phyloP scores from a whole-genome alignment of 2,888 invertebrate genomes.

The Nasonovia ribisnigri region DNA sequence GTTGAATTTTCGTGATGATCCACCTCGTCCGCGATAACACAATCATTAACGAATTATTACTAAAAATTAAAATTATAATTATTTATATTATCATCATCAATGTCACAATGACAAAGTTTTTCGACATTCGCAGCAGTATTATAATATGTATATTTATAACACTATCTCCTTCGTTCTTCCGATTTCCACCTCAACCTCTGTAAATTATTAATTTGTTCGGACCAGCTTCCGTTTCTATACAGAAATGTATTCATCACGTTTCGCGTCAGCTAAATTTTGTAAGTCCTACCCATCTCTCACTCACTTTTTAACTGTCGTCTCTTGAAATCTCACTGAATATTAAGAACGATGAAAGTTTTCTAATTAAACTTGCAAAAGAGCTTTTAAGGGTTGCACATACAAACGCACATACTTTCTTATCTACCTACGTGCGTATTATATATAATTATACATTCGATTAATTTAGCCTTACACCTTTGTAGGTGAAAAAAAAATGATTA shows the following conservation, averaged over 20 bases:
- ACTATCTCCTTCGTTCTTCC: background rate
- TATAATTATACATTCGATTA: slow-evolving; percentile 1
- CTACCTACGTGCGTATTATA: background rate
- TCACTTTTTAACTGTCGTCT: slow-evolving; percentile 10
- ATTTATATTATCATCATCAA: background rate
- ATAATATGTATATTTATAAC: background rate
- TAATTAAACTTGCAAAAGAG: slow-evolving; percentile 59
- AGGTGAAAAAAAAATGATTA: background rate
- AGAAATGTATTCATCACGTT: slow-evolving; percentile 50
- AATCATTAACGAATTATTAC: background rate
- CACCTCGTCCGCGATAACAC: background rate
- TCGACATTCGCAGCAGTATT: background rate
- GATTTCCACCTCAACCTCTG: background rate
- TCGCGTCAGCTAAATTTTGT: slow-evolving; percentile 30
- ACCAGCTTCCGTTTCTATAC: slow-evolving; percentile 18
- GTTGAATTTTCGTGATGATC: background rate
- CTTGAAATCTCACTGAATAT: slow-evolving; percentile 46
- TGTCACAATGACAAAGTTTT: background rate
- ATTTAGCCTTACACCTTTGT: slow-evolving; percentile 5
- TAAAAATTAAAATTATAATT: background rate
- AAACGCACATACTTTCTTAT: background rate
- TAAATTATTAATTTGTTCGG: slow-evolving; percentile 49
- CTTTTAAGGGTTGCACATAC: background rate
- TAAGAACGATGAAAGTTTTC: slow-evolving; percentile 56
- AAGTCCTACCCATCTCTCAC: background rate